Conservation (phyloP, 2,888 invertebrate genomes). For the Caenorhabditis drosophilae region DNA sequence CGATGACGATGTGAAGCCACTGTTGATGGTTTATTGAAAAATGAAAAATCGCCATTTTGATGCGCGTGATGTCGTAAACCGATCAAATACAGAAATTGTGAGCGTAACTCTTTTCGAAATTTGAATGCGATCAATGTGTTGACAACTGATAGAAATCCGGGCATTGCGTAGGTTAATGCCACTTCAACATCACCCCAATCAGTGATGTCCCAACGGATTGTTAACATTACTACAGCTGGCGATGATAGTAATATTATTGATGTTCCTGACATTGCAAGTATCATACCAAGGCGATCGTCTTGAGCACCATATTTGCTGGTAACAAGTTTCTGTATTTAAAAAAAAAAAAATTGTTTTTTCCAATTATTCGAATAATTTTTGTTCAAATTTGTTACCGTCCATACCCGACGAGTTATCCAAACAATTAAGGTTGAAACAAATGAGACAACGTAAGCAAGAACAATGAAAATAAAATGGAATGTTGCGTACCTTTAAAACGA, state of each 20-base stretch:
- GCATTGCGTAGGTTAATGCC: constrained; percentile 52
- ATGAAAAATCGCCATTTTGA: background rate
- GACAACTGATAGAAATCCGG: constrained; percentile 51
- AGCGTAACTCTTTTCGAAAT: constrained; percentile 44
- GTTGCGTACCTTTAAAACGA: constrained; percentile 47
- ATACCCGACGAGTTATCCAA: constrained; percentile 35
- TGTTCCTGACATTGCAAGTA: constrained; percentile 46
- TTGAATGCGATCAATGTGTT: constrained; percentile 49
- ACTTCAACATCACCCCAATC: constrained; percentile 48
- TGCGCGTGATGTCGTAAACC: constrained; percentile 5
- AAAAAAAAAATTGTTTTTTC: background rate
- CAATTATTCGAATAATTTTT: background rate
- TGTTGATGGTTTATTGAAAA: background rate
- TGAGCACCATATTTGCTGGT: constrained; percentile 27
- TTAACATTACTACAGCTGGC: constrained; percentile 54
- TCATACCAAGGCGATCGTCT: constrained; percentile 39
- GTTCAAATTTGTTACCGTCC: background rate
- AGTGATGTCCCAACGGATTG: constrained; percentile 48
- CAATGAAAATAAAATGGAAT: constrained; percentile 56
- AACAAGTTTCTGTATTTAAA: constrained; percentile 15
- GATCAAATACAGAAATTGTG: constrained; percentile 34
- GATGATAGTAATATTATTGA: constrained; percentile 49
- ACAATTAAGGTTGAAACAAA: constrained; percentile 45
- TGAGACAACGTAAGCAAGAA: constrained; percentile 48
- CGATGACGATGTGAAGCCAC: background rate